These are phyloP conservation scores for Takifugu bimaculatus DNA, from an alignment of 2,113 vertebrate genomes.

Conservation along the genomic window DNA sequence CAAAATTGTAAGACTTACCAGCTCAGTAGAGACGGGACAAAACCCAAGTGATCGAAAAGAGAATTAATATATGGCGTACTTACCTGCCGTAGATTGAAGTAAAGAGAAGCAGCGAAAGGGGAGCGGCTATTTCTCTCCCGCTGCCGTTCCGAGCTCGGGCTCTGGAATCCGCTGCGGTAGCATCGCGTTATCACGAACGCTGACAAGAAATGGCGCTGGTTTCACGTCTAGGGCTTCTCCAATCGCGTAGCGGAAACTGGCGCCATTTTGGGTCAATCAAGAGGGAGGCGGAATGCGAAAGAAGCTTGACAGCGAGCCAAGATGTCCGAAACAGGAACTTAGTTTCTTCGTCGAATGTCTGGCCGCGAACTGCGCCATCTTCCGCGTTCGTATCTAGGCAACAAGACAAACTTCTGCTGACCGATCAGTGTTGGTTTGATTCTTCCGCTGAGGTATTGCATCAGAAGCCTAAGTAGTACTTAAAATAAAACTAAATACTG, in stretches of 20 bases:
- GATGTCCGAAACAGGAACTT: slow-evolving; percentile 49
- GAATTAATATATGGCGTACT: background rate
- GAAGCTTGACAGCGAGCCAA: slow-evolving; percentile 48
- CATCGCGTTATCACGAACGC: slow-evolving; percentile 76
- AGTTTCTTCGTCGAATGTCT: slow-evolving; percentile 45
- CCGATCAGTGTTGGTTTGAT: slow-evolving; percentile 52
- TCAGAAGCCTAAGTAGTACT: slow-evolving; percentile 75
- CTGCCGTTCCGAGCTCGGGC: slow-evolving; percentile 77
- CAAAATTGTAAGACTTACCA: slow-evolving; percentile 44
- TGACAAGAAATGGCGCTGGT: slow-evolving; percentile 70
- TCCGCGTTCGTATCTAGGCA: slow-evolving; percentile 73
- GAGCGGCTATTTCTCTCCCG: slow-evolving; percentile 78
- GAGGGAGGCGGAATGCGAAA: slow-evolving; percentile 5
- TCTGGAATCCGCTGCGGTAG: slow-evolving; percentile 77
- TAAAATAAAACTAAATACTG: background rate
- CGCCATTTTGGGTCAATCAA: slow-evolving; percentile 71
- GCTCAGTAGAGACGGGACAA: background rate
- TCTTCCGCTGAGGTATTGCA: slow-evolving; percentile 74
- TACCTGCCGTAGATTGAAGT: slow-evolving; percentile 73
- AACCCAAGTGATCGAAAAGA: background rate
- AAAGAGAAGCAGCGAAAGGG: slow-evolving; percentile 66
- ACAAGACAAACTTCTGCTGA: slow-evolving; percentile 69
- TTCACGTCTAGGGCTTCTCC: slow-evolving; percentile 45
- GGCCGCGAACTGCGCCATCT: slow-evolving; percentile 38
- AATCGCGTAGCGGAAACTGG: slow-evolving; percentile 46